These are phyloP conservation scores for Nomada ferruginata DNA, from an alignment of 2,888 invertebrate species.

Conservation along the genomic window DNA sequence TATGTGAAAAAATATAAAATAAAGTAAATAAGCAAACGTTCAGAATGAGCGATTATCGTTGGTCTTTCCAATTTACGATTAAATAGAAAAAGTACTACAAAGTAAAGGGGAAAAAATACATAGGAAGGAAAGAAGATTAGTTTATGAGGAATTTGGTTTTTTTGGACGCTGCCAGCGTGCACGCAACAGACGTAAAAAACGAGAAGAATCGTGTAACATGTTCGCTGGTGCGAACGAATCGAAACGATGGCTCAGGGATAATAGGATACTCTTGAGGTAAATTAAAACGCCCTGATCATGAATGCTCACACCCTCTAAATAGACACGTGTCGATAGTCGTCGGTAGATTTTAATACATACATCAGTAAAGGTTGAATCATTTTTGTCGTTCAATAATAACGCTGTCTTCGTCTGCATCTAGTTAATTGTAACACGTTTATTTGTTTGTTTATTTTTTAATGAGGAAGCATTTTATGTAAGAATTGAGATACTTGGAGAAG, in stretches of 20 bases:
- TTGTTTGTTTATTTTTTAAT: neutral
- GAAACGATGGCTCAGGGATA: constrained; percentile 86
- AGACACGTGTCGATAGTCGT: neutral
- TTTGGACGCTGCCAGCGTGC: constrained; percentile 25
- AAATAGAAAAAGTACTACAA: neutral
- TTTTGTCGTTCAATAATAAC: neutral
- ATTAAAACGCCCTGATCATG: constrained; percentile 37
- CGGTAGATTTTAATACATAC: neutral
- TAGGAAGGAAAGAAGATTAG: neutral
- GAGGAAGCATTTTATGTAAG: neutral
- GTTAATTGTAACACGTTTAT: neutral
- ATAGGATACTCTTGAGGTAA: constrained; percentile 82
- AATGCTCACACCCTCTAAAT: constrained; percentile 11
- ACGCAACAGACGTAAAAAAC: constrained; percentile 37
- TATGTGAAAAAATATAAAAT: too few species aligned
- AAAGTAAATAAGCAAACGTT: too few species aligned
- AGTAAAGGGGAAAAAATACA: neutral
- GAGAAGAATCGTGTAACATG: constrained; percentile 82
- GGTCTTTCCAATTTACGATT: too few species aligned
- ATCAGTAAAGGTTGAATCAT: too few species aligned
- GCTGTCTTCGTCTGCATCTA: neutral
- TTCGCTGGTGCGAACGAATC: constrained; percentile 87
- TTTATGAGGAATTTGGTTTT: constrained; percentile 8
- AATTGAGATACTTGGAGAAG: neutral
- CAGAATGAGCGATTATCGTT: too few species aligned